Evolutionary conservation across 1,140 invertebrate genomes (phyloP), one percentile per base, ranked within the genome.

Genomic region (Euura lappo): DNA sequence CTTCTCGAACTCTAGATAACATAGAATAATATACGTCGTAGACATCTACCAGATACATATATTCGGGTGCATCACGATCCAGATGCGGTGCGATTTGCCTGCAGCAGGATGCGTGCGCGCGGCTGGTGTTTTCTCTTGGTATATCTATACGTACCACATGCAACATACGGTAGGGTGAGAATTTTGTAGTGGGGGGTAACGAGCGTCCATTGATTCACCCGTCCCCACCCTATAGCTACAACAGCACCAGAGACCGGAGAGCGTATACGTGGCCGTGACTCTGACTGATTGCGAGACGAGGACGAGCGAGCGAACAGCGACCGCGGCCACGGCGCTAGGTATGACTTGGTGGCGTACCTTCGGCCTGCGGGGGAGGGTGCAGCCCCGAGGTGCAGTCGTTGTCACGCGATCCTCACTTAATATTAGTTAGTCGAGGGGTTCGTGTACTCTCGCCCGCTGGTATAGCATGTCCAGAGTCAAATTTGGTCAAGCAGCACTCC

Each of bases 321-420:
- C 51, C 6, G 51, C 6, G 13, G 51, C 8, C 8, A 3, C 8
- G 51, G 10, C 13, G 3, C 28, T 4, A 60, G 51, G 51, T 60
- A n/a, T 60, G 51, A 3, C 3, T 51, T 2, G 13, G 8, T n/a
- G 51, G 51, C 13, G 51, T 60, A 60, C 51, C 28, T 28, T 28
- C 10, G 3, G 51, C 28, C 28, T 28, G 28, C 28, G 28, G 28
- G 28, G 28, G 5, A 8, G 51, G 51, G 13, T 60, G 51, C 51
- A 60, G 51, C 8, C 10, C 8, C 51, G 4, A 28, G 28, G 28
- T 28, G 28, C 51, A 11, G 51, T 8, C 51, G 51, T 8, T n/a
- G 51, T 60, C 51, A 60, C 51, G 51, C 51, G 51, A 60, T 60
- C 51, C 51, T 3, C 51, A 60, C 51, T 60, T 60, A 60, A 60